Evolutionary conservation across 2,113 vertebrate genomes (phyloP).

Genomic region (Melanotaenia duboulayi): DNA sequence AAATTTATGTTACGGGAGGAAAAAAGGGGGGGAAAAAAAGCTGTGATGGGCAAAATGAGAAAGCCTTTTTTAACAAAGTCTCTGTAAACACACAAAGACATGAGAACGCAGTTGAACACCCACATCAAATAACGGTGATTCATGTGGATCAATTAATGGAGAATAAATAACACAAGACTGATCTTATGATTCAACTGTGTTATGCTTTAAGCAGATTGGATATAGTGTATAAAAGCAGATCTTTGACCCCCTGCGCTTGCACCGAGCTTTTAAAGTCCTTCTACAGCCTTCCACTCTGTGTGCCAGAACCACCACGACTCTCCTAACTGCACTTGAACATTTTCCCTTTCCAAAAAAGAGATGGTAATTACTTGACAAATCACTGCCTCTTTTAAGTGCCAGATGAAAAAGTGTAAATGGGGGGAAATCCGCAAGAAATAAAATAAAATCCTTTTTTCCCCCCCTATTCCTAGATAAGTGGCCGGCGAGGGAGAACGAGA

Average conservation of each 20-base stretch:
- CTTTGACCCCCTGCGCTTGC: constrained; percentile 33
- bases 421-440: constrained; percentile 68
- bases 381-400: constrained; percentile 71
- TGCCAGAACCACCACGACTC: constrained; percentile 28
- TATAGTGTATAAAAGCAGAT: constrained; percentile 34
- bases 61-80: constrained; percentile 54
- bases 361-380: constrained; percentile 80
- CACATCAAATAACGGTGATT: constrained; percentile 42
- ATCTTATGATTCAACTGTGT: constrained; percentile 32
- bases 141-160: constrained; percentile 34
- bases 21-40: constrained; percentile 72
- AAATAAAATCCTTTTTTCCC: constrained; percentile 67
- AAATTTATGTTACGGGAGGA: constrained; percentile 64
- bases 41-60: constrained; percentile 81
- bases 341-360: constrained; percentile 60
- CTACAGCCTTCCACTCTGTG: constrained; percentile 27
- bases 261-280: constrained; percentile 52
- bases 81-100: constrained; percentile 30
- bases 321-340: constrained; percentile 64
- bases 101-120: constrained; percentile 13
- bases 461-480: constrained; percentile 60
- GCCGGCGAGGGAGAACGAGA: constrained; percentile 67
- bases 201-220: constrained; percentile 26
- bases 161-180: constrained; percentile 38
- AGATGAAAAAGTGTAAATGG: constrained; percentile 75